These are phyloP conservation scores for Apamea epomidion DNA, from an alignment of 2,888 invertebrate species.

Conservation along the genomic window DNA sequence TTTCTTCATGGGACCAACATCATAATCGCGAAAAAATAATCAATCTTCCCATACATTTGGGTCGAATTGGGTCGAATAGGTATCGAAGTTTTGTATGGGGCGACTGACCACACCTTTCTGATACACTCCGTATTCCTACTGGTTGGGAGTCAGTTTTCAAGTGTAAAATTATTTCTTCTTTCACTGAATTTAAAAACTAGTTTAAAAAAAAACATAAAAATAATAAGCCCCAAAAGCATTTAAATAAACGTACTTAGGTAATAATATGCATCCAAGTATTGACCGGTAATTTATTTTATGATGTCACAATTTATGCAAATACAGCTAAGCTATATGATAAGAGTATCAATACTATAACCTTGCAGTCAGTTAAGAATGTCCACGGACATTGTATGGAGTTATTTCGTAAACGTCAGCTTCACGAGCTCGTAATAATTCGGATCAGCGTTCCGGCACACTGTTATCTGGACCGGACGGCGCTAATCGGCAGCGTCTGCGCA, in stretches of 20 bases:
- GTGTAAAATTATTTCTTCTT: neutral
- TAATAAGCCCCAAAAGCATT: conserved; percentile 8
- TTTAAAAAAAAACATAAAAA: neutral
- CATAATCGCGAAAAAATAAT: no score
- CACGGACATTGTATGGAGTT: conserved; percentile 64
- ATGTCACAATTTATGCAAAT: conserved; percentile 50
- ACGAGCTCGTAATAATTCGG: conserved; percentile 77
- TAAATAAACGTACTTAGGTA: conserved; percentile 3
- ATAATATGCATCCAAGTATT: neutral
- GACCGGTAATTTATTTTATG: conserved; percentile 24
- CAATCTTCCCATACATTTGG: no score
- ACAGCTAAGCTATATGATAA: conserved; percentile 47
- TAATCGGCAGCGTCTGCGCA: conserved; percentile 85
- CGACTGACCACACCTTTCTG: neutral
- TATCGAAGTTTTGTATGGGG: neutral
- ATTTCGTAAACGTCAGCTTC: conserved; percentile 74
- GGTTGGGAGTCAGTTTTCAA: neutral
- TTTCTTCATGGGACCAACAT: neutral
- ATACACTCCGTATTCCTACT: neutral
- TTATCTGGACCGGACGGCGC: conserved; percentile 87
- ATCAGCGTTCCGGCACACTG: conserved; percentile 86
- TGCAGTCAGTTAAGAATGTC: conserved; percentile 49
- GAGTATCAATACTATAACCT: conserved; percentile 51
- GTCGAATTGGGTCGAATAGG: neutral
- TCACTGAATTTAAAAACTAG: neutral